Evolutionary conservation across 2,797 vertebrate species (phyloP), one percentile per base, ranked within the genome.

Genomic region (Paguma larvata): DNA sequence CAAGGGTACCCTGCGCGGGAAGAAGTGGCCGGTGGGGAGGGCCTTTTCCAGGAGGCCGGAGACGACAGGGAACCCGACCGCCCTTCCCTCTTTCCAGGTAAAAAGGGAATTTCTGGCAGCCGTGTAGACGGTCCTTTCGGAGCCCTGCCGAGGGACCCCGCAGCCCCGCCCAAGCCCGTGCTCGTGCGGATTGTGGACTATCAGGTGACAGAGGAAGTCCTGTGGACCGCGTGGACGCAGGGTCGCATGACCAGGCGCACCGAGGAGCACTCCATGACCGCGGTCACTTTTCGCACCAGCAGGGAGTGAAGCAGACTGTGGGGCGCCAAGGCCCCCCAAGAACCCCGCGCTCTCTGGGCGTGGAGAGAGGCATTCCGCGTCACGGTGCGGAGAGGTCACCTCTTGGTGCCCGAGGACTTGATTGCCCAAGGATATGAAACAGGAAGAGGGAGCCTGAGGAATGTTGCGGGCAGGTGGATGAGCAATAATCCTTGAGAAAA

Each of bases 141-240:
- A 32, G 10, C 32, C 27, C 51, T 12, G 65, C 21, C 46, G 27
- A 44, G 5, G 59, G 77, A 51, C 80, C 11, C 93, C 25, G 53
- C 73, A 8, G 65, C 46, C n/a, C 46, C 87, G 0, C n/a, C 93
- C 38, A 82, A 12, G 19, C 53, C 97, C 0, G 30, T 98, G 85
- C 96, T 98, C 2, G 97, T 98, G 89, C 92, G 97, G 63, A 92
- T 98, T 27, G 78, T 91, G 95, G 98, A 98, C 32, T 97, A 96
- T 46, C 90, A 95, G 23, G 85, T 56, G 78, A 98, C 97, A 0
- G 82, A 92, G 12, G 96, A 97, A 34, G 94, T 97, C 72, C 84
- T 34, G 91, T 23, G 30, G 19, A 89, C 92, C 18, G 79, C 65
- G 6, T 97, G 97, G 96, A 63, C 79, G 5, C 53, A 56, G 85